Base-by-base conservation (phyloP, 1,140 invertebrate species). In the Tetramorium alpestre region DNA sequence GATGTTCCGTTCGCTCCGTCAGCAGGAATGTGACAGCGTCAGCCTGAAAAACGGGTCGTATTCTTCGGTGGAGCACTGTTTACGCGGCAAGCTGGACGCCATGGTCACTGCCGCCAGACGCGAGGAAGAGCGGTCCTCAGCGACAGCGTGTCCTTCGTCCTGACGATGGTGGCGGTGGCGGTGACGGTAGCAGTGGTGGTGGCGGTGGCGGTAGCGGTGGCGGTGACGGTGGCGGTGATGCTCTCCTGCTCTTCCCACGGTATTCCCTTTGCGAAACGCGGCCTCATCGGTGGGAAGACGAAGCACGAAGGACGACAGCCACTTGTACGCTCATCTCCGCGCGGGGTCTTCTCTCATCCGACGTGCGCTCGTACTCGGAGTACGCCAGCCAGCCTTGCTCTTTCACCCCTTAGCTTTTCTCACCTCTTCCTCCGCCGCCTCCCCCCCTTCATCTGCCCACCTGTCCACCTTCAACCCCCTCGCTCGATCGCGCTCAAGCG, bases 21-120 rank as follows among this genome's bases (percentile, higher is more conserved):
- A 81, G 38, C 65, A 72, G 38, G 38, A 16, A 44, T 54, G 49
- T 28, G n/a, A 18, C 54, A 47, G 25, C 67, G n/a, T 58, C 54
- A 60, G 56, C 25, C 69, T 54, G 28, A 25, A n/a, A 60, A 60
- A 38, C 13, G 11, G 54, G 13, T 73, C 38, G 80, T 44, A 38
- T 38, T 28, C 41, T 84, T 75, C 80, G 18, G 13, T 80, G 81
- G 67, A 90, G 41, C 87, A 88, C 87, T 90, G 89, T 91, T 91
- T 91, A 91, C 84, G 88, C 85, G 62, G 75, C 72, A 88, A 51
- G 38, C 81, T 64, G 47, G 84, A 64, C 85, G 90, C 85, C 89
- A 91, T 91, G 86, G 88, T 91, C 85, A 87, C 90, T 89, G 75
- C 86, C 84, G 82, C 70, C 72, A 56, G 47, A 60, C 64, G 47